Percentiles rank a stretch among this genome's conserved stretches.
Evolutionary conservation across 2,888 invertebrate genomes (phyloP).

Genomic region (Nemapogon koenigi): DNA sequence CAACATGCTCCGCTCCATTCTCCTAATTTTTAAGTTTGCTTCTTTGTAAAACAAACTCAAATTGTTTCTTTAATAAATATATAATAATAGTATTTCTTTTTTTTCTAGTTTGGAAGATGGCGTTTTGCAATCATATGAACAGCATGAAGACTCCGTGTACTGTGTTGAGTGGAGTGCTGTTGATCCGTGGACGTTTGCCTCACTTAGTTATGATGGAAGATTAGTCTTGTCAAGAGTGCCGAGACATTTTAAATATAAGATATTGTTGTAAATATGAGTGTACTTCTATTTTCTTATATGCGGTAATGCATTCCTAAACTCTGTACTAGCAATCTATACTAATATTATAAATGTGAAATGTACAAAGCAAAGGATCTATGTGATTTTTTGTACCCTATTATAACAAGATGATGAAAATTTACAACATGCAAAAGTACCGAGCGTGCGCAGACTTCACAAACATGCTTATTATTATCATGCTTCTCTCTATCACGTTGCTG

Average conservation of each 20-base stretch:
- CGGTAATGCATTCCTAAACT: neutral
- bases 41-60: no score
- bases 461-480: no score
- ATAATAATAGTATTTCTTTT: no score
- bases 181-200: slow-evolving; percentile 99
- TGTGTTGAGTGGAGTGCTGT: slow-evolving; percentile 96
- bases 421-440: no score
- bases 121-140: slow-evolving; percentile 90
- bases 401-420: no score
- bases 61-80: no score
- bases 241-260: slow-evolving; percentile 92
- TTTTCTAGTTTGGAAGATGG: slow-evolving; percentile 77
- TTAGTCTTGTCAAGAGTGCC: slow-evolving; percentile 93
- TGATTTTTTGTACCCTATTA: no score
- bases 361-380: neutral
- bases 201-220: slow-evolving; percentile 95
- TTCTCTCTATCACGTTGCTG: no score
- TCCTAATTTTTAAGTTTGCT: no score
- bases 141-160: slow-evolving; percentile 98
- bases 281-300: neutral
- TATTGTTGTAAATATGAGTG: slow-evolving; percentile 68
- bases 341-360: neutral
- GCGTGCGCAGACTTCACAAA: no score
- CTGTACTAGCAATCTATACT: neutral
- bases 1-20: no score